Percentiles rank a stretch among this genome's conserved stretches.
Evolutionary conservation across 2,888 invertebrate genomes (phyloP).

Genomic region (Rhaphigaster nebulosa): DNA sequence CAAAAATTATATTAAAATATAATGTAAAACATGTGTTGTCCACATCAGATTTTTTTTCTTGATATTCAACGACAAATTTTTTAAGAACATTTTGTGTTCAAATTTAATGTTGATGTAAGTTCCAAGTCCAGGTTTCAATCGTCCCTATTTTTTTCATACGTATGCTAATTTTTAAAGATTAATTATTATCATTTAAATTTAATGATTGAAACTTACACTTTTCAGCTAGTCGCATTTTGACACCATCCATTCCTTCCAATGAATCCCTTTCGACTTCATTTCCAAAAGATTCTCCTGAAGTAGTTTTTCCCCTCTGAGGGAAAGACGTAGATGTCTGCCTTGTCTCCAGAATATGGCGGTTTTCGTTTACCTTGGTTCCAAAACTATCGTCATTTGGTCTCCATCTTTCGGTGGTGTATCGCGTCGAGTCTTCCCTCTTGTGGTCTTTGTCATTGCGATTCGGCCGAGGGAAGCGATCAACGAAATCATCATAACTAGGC

Average conservation of each 20-base stretch:
- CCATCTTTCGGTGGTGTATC: background rate
- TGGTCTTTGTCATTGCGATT: background rate
- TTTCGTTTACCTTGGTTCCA: background rate
- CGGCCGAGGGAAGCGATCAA: background rate
- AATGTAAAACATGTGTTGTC: too few species aligned
- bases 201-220: background rate
- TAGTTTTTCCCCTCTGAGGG: background rate
- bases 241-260: background rate
- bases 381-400: background rate
- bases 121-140: too few species aligned
- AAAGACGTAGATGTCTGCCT: background rate
- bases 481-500: background rate
- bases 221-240: background rate
- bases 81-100: too few species aligned
- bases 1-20: too few species aligned
- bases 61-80: too few species aligned
- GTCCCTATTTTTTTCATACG: too few species aligned
- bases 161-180: too few species aligned
- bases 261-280: slow-evolving; percentile 10
- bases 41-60: too few species aligned
- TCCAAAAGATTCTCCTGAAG: background rate
- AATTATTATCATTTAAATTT: too few species aligned
- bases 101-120: too few species aligned
- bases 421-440: background rate
- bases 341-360: background rate